Conservation (phyloP, 2,888 invertebrate species). For the Protonemura montana region DNA sequence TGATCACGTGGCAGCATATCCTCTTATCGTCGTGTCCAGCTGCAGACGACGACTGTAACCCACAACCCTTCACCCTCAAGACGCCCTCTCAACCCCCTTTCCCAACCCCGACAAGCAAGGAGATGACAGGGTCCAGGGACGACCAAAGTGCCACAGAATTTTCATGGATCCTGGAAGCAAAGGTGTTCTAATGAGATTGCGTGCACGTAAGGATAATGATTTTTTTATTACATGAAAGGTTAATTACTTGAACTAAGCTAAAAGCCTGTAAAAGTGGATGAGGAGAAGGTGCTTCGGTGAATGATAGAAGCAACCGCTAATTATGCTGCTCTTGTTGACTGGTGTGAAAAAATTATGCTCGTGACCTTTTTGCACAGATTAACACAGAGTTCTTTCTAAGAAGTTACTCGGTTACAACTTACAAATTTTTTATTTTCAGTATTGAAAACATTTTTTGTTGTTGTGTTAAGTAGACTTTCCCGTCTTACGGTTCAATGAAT, state of each 20-base stretch:
- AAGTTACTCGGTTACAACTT: not conserved
- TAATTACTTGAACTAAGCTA: not conserved
- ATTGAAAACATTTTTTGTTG: not conserved
- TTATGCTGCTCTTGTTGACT: not conserved
- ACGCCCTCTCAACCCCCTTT: not conserved
- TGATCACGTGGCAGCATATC: not conserved
- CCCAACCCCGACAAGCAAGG: not conserved
- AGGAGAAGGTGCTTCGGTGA: not conserved
- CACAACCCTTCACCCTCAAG: constrained; percentile 15
- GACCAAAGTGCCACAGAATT: not conserved
- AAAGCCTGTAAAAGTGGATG: not conserved
- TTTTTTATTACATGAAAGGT: not conserved
- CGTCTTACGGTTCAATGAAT: not conserved
- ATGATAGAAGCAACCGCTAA: not conserved
- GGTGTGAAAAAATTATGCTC: not conserved
- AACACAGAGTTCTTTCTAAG: not conserved
- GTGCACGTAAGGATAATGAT: not conserved
- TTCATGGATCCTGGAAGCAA: not conserved
- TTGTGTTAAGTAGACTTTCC: no score
- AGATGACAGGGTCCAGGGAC: constrained; percentile 9
- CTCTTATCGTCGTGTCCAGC: constrained; percentile 39
- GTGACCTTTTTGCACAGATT: not conserved
- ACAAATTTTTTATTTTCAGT: not conserved
- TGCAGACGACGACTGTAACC: constrained; percentile 24
- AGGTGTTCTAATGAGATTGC: not conserved